Conservation (phyloP, 2,888 invertebrate genomes). For the Kryphioiulus occultus region DNA sequence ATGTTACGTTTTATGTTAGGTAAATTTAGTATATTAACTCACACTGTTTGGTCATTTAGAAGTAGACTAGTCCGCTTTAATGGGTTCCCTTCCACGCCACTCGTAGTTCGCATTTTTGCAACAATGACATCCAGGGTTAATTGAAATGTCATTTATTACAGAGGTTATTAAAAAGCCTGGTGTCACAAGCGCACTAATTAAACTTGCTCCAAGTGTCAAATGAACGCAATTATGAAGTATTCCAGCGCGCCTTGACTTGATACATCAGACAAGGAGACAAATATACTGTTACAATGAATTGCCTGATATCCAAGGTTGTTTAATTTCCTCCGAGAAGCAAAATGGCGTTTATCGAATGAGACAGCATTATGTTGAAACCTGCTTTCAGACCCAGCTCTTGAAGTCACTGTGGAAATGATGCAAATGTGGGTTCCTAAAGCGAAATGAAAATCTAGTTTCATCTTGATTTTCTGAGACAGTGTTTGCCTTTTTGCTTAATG, state of each 20-base stretch:
- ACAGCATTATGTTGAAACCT: neutral
- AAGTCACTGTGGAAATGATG: neutral
- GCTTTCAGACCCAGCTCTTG: no score
- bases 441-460: neutral
- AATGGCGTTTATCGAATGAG: neutral
- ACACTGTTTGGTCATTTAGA: neutral
- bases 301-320: neutral
- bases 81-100: neutral
- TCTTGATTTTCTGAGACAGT: neutral
- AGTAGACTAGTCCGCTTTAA: neutral
- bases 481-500: conserved; percentile 15
- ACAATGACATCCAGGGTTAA: neutral
- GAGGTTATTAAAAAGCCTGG: neutral
- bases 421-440: neutral
- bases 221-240: neutral
- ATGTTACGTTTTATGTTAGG: no score
- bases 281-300: neutral
- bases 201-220: conserved; percentile 23
- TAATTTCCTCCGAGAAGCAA: neutral
- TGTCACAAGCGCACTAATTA: neutral
- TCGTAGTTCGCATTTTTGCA: neutral
- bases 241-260: neutral
- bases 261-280: neutral
- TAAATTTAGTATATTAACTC: no score
- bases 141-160: neutral